These are phyloP conservation scores for Pyrrhia umbra DNA, from an alignment of 2,888 invertebrate genomes.

Conservation along the genomic window DNA sequence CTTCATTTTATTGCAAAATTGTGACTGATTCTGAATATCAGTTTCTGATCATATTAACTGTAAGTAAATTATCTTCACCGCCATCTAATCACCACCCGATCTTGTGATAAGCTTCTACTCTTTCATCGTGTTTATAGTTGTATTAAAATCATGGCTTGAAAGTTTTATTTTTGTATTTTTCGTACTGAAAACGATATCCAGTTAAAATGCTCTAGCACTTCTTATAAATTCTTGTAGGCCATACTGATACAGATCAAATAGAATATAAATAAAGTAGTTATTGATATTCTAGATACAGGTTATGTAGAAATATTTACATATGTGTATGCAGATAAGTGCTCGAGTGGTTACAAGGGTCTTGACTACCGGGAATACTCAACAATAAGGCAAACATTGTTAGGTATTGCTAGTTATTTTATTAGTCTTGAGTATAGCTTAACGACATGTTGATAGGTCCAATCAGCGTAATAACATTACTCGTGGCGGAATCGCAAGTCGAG, in stretches of 20 bases:
- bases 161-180: background rate
- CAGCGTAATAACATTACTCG: constrained; percentile 14
- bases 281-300: constrained; percentile 3
- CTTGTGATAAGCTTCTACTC: too few relatives aligned
- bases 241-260: background rate
- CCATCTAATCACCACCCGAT: background rate
- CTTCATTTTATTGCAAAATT: constrained; percentile 22
- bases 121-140: too few relatives aligned
- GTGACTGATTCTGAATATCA: background rate
- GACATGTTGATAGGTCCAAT: constrained; percentile 33
- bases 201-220: background rate
- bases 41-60: background rate
- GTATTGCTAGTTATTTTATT: constrained; percentile 15
- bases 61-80: background rate
- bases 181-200: too few relatives aligned
- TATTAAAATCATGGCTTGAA: too few relatives aligned
- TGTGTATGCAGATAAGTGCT: constrained; percentile 3
- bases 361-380: constrained; percentile 9
- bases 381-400: constrained; percentile 17
- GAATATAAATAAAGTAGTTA: background rate
- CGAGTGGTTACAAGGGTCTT: constrained; percentile 22
- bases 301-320: constrained; percentile 15
- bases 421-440: background rate
- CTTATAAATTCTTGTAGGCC: background rate
- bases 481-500: constrained; percentile 24